Base-by-base conservation (phyloP, 2,113 vertebrate genomes). In the Prochilodus magdalenae region DNA sequence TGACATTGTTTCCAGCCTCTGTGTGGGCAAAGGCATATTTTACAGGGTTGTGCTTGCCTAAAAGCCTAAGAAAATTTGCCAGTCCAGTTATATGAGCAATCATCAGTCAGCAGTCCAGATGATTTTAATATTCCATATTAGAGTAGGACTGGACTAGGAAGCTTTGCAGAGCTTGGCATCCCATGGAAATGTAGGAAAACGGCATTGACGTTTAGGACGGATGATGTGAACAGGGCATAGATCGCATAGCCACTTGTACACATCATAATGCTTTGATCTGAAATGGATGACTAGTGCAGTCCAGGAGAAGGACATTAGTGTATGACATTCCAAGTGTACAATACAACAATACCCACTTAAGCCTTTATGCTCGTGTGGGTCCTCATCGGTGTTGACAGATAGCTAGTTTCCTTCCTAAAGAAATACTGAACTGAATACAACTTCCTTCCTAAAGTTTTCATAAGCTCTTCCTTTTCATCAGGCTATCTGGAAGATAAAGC, bases 1-100 rank as follows among this genome's bases (percentile, higher is more conserved):
- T 82, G 72, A 82, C 80, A 82, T 82, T 82, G 80, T 70, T 70
- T 82, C 73, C 49, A 16, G 30, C 66, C 80, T 66, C 73, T 69
- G 63, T 82, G 80, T 71, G 74, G 63, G 74, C 73, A 70, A 69
- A 82, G 53, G 40, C 27, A 53, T 82, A 51, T 77, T 77, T 77
- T 60, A 71, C 36, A 76, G 66, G 40, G 55, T 66, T 20, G 1
- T 63, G 65, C 77, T 27, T 40, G 6, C 66, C 75, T 44, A 75
- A 66, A 53, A 75, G 36, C 63, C 62, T 33, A 12, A 2, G 40
- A 80, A 51, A 59, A 82, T 72, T 62, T 10, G 29, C 22, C 24
- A 30, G 69, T 62, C 40, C 27, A 47, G 51, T 82, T 59, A 77
- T 73, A 82, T 24, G 65, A 33, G 20, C 79, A 65, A 65, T 63